Base-by-base conservation (phyloP, 2,888 invertebrate species). In the Pocota personata region DNA sequence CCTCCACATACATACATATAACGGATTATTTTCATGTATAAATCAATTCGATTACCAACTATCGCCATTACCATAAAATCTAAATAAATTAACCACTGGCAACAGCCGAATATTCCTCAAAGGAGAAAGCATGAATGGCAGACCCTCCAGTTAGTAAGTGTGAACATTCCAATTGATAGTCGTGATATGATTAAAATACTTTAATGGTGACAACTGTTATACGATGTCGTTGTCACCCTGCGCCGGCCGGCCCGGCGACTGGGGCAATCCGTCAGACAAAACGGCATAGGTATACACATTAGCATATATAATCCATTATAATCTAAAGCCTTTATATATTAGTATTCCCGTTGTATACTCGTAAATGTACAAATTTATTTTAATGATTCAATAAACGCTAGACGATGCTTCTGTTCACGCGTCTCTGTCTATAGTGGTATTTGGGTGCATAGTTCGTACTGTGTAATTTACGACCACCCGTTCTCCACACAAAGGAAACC, bases 181-280 rank as follows among this genome's bases (percentile, higher is more conserved):
- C 79, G 83, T 83, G 83, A 67, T 76, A 75, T 75, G 75, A 72
- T 78, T 78, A 73, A 73, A 83, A 83, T 83, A 79, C 79, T 24
- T 73, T 62, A 67, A 62, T 62, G 62, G 60, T 79, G 83, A 83
- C 79, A 73, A 83, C 79, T 72, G 78, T 83, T 83, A 67, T 78
- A 52, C 43, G 71, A 67, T 55, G 67, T 73, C 50, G 60, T 50
- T 73, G 62, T 67, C 82, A 78, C 78, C 66, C 69, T 71, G 46
- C 69, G 73, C 50, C 35, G 66, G 27, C 66, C 52, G 16, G 35
- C 8, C 50, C 32, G 64, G n/a, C n/a, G n/a, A 10, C 66, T 43
- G 8, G 37, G 10, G 50, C 43, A 64, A 71, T 82, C 55, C 35
- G 37, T 82, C 82, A 82, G 64, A 60, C 72, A 46, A 78, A 72